Base-by-base conservation (phyloP, 1,140 invertebrate genomes). In the Ceratoteleas bidentatus region DNA sequence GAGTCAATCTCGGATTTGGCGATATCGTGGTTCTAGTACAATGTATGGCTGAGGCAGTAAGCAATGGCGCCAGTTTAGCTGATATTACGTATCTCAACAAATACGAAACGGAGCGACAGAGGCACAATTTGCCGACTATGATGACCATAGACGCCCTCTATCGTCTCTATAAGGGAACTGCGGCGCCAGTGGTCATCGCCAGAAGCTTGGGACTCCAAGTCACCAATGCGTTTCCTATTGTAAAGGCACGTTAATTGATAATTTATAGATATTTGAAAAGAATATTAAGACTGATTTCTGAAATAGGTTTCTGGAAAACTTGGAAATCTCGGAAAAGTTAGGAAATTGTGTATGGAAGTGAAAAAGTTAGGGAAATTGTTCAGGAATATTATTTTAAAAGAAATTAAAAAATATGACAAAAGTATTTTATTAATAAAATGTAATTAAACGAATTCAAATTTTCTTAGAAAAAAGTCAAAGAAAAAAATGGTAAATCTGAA, bases 1-100 rank as follows among this genome's bases (percentile, higher is more conserved):
- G 98, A 9, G 97, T 99, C 0, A 99, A 99, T 92, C 92, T 99
- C 49, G 99, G 99, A 4, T 98, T 99, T 90, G 97, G 96, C 16
- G 99, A 99, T 92, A 95, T 99, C 0, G 87, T 92, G 10, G 93
- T 93, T 81, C 92, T 99, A 0, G 93, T 94, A 8, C 87, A 95
- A 54, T 87, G 94, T 3, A 62, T 77, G 24, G 64, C 94, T 4
- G 93, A 96, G 50, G 94, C 95, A 3, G 91, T 94, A 0, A 94
- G 94, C 78, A 91, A 93, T 80, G 99, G 98, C 7, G 93, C 93
- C 52, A 73, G 89, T 66, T 13, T 91, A 92, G 95, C 93, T 32
- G 92, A 94, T 86, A 87, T 92, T 72, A 92, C 91, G n/a, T 94
- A 95, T 90, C 92, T 99, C 13, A 86, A 94, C 38, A 93, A 95